Evolutionary conservation across 2,888 invertebrate genomes (phyloP), one percentile per base, ranked within the genome.

Genomic region (Heteropelma amictum): DNA sequence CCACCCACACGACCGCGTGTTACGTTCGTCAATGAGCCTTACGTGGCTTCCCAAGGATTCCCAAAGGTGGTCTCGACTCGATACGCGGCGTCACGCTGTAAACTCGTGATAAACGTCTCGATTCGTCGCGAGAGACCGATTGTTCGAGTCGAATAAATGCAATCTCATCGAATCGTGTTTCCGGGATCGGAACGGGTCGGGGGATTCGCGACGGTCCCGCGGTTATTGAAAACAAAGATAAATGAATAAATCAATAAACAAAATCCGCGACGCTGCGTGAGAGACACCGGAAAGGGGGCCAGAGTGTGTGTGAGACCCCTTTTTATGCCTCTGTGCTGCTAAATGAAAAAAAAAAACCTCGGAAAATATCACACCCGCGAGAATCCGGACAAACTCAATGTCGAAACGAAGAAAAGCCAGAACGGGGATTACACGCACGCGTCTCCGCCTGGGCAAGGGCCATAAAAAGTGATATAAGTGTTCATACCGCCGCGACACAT

Each of bases 381-480:
- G 54, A 49, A 72, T 64, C 49, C 38, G 45, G 60, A 40, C 47
- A 65, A 61, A 56, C 35, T 19, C 45, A 35, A 51, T 33, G 63
- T 67, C 53, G 72, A 40, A 45, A 40, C 54, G 51, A 49, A 49
- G n/a, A 68, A 71, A 60, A 51, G 53, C 51, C 30, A 61, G 71
- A 58, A 51, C 53, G 49, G 68, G 76, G 78, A 78, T 79, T 79
- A 79, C 77, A 68, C 68, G 67, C 77, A 77, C 72, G 72, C 78
- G 76, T 72, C 64, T 67, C 65, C n/a, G 30, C 33, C 40, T 19
- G 51, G 53, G 47, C 12, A 35, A 53, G 83, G 42, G 86, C 83
- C 85, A 87, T 89, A 89, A 89, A 89, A 87, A 86, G 88, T 86
- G 87, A 89, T 89, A 88, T 87, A 87, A 88, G 86, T 86, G 85